Conservation (phyloP, 2,113 vertebrate genomes). For the Vimba vimba region DNA sequence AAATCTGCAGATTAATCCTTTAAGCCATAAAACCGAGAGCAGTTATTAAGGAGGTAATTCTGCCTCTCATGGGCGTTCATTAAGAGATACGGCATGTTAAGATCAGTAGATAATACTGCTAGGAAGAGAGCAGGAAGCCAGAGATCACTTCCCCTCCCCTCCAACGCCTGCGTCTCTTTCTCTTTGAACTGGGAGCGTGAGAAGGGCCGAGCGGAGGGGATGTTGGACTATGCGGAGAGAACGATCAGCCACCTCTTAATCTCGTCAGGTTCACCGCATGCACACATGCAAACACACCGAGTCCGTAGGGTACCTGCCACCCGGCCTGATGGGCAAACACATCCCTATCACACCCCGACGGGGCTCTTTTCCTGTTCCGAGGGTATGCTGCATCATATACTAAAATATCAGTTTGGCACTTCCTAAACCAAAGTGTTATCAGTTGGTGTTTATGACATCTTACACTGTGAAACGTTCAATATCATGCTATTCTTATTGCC, state of each 20-base stretch:
- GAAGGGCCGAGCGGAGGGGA: conserved; percentile 55
- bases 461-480: too few relatives aligned
- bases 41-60: background rate
- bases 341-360: background rate
- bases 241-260: conserved; percentile 61
- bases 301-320: conserved; percentile 47
- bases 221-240: conserved; percentile 63
- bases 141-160: conserved; percentile 43
- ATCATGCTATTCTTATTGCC: too few relatives aligned
- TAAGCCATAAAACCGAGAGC: conserved; percentile 6
- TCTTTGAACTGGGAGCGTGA: conserved; percentile 72
- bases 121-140: conserved; percentile 43
- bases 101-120: conserved; percentile 8
- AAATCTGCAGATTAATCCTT: conserved; percentile 17
- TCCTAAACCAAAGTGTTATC: background rate
- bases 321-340: conserved; percentile 46
- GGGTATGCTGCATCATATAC: too few relatives aligned
- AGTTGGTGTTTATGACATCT: background rate
- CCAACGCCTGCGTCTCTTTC: conserved; percentile 33
- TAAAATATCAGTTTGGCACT: background rate
- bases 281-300: conserved; percentile 63
- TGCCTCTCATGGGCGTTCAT: conserved; percentile 4
- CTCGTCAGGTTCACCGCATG: conserved; percentile 60
- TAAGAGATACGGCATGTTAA: conserved; percentile 33
- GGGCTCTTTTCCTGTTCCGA: too few relatives aligned